Evolutionary conservation across 2,113 vertebrate species (phyloP).

Genomic region (Phaethon lepturus): DNA sequence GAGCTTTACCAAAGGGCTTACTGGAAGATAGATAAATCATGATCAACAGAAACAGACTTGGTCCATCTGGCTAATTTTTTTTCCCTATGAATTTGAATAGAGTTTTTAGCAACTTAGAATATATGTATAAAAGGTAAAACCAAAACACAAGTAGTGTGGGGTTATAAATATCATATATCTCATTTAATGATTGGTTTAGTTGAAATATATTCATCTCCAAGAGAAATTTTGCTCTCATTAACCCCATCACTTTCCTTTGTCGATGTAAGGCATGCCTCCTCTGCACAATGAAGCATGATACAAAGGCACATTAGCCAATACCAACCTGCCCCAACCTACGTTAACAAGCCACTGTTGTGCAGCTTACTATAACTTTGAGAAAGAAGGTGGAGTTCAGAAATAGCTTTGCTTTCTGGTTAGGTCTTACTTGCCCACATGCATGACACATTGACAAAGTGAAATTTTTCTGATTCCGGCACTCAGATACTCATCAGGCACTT

Average conservation of each 20-base stretch:
- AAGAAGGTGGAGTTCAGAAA: not conserved
- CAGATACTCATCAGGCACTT: not conserved
- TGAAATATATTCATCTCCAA: not conserved
- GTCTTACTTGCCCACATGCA: not conserved
- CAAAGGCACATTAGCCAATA: not conserved
- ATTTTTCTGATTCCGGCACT: not conserved
- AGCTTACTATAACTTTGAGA: not conserved
- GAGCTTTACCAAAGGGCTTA: not conserved
- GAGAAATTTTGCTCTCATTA: not conserved
- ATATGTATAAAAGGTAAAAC: not conserved
- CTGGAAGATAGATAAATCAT: slow-evolving; percentile 24
- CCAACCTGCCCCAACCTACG: not conserved
- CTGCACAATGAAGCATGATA: not conserved
- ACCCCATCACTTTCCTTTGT: not conserved
- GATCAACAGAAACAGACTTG: slow-evolving; percentile 11
- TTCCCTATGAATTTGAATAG: not conserved
- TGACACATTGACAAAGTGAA: not conserved
- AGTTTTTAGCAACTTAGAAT: not conserved
- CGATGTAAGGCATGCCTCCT: not conserved
- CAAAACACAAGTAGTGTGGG: not conserved
- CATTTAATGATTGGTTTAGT: not conserved
- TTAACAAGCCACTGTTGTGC: not conserved
- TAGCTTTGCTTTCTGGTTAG: not conserved
- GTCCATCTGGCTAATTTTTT: not conserved
- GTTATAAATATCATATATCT: not conserved